Base-by-base conservation (phyloP, 2,113 vertebrate genomes). In the Vulpes lagopus region DNA sequence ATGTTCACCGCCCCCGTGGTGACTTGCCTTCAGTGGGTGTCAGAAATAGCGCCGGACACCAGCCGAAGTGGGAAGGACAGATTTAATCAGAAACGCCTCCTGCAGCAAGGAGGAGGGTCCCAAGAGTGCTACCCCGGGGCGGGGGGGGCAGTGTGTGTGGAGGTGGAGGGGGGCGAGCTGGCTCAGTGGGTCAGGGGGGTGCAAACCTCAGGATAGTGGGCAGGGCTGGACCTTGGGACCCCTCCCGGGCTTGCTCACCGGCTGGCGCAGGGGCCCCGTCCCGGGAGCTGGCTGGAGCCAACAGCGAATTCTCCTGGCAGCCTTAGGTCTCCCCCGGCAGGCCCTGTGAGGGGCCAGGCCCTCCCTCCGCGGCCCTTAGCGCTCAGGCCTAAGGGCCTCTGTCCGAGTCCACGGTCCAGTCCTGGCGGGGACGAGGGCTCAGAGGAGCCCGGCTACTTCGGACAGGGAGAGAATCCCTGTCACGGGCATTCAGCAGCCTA, bases 71-170 rank as follows among this genome's bases (percentile, higher is more conserved):
- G 32, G 32, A 71, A 55, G 84, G 53, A 69, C 84, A 35, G 11
- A 32, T 9, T 25, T 27, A 38, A 16, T 62, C 23, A 27, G 67
- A 35, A 73, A 38, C 20, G 3, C 4, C 0, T 20, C 69, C 4
- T 38, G 20, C 35, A 73, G 35, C 69, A 20, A 9, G 35, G 19
- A 22, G 69, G 19, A 35, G 9, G 69, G n/a, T 35, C 69, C 69
- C 69, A 22, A 73, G n/a, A 10, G n/a, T 19, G 2, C 8, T 4
- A 11, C 25, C 9, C 62, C 27, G 0, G 12, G 62, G 1, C 0
- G 25, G 1, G 11, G 11, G 62, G 10, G 0, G 25, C 25, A 5
- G 23, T 1, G 8, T 22, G 17, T 19, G 17, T 10, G n/a, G 69
- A 38, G 69, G 69, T 20, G 69, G 71, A 15, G 22, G 35, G 71